phyloP scores from a whole-genome alignment of 1,140 invertebrate genomes.

The Rhyzopertha dominica region DNA sequence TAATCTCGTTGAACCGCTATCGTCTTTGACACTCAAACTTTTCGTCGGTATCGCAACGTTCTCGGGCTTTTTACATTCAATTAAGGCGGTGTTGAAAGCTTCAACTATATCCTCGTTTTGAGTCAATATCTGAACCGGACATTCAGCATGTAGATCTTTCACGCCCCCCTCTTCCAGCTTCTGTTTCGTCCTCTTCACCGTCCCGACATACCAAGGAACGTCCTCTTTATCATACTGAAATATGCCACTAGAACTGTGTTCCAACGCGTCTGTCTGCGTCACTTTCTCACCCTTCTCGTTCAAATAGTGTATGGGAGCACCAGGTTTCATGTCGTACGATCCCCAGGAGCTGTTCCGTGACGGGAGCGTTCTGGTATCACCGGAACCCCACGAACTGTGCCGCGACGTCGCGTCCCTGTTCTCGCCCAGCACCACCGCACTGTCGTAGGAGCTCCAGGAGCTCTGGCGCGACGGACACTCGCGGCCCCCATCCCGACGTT shows the following conservation, averaged over 20 bases:
- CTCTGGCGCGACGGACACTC: conserved; percentile 61
- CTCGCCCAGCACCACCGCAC: conserved; percentile 59
- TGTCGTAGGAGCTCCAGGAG: conserved; percentile 77
- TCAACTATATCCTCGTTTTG: conserved; percentile 38
- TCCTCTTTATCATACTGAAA: conserved; percentile 58
- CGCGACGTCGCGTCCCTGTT: conserved; percentile 56
- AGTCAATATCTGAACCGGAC: conserved; percentile 20
- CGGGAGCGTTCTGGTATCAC: conserved; percentile 59
- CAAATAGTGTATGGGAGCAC: conserved; percentile 37
- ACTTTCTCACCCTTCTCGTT: conserved; percentile 38
- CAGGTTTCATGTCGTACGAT: conserved; percentile 61
- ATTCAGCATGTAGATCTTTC: conserved; percentile 16
- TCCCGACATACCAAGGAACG: conserved; percentile 61
- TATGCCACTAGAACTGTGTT: conserved; percentile 46
- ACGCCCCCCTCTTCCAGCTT: conserved; percentile 53
- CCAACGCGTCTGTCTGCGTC: conserved; percentile 24
- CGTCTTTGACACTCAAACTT: conserved; percentile 31
- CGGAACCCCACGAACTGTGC: conserved; percentile 78
- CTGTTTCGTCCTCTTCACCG: conserved; percentile 65
- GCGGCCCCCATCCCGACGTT: conserved; percentile 38
- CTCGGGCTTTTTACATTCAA: conserved; percentile 8
- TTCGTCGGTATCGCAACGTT: conserved; percentile 44
- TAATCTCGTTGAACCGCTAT: conserved; percentile 43
- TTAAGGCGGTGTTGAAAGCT: conserved; percentile 40
- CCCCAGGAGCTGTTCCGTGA: conserved; percentile 71